These are phyloP conservation scores for Drosophila nikananu DNA, from an alignment of 1,140 invertebrate genomes.

Conservation along the genomic window DNA sequence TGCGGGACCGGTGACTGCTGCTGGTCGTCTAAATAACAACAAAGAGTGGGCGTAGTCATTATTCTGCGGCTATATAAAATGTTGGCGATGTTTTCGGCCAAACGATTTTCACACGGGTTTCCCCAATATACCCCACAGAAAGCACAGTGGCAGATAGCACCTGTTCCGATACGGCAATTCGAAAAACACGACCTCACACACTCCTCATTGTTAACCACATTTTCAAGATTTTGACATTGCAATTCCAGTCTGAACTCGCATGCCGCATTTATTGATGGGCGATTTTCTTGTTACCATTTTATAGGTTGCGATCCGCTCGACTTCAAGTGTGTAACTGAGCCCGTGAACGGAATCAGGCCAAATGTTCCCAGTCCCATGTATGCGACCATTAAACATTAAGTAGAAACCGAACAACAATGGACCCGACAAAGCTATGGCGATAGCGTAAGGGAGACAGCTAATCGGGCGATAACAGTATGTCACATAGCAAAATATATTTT, in stretches of 20 bases:
- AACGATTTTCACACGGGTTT: slow-evolving; percentile 7
- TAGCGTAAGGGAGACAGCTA: slow-evolving; percentile 42
- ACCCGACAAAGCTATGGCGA: slow-evolving; percentile 36
- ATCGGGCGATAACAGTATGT: slow-evolving; percentile 40
- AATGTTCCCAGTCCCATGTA: slow-evolving; percentile 74
- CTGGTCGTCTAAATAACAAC: slow-evolving; percentile 38
- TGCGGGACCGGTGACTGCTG: slow-evolving; percentile 21
- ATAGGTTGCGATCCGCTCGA: slow-evolving; percentile 52
- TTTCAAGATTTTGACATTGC: slow-evolving; percentile 36
- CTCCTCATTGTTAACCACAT: slow-evolving; percentile 36
- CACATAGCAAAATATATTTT: slow-evolving; percentile 3
- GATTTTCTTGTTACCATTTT: slow-evolving; percentile 30
- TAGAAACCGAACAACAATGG: slow-evolving; percentile 59
- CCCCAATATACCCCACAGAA: neutral
- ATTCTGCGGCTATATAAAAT: slow-evolving; percentile 8
- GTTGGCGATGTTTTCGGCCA: slow-evolving; percentile 18
- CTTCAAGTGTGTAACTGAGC: slow-evolving; percentile 69
- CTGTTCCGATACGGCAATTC: slow-evolving; percentile 5
- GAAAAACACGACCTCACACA: slow-evolving; percentile 26
- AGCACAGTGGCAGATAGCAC: slow-evolving; percentile 2
- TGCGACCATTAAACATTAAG: slow-evolving; percentile 58
- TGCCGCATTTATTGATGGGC: slow-evolving; percentile 10
- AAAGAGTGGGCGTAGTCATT: slow-evolving; percentile 2
- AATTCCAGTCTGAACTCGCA: slow-evolving; percentile 5
- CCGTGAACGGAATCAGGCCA: slow-evolving; percentile 55